Percentiles rank a stretch among this genome's conserved stretches.
Evolutionary conservation across 2,113 vertebrate species (phyloP).

Genomic region (Microcebus griseorufus): DNA sequence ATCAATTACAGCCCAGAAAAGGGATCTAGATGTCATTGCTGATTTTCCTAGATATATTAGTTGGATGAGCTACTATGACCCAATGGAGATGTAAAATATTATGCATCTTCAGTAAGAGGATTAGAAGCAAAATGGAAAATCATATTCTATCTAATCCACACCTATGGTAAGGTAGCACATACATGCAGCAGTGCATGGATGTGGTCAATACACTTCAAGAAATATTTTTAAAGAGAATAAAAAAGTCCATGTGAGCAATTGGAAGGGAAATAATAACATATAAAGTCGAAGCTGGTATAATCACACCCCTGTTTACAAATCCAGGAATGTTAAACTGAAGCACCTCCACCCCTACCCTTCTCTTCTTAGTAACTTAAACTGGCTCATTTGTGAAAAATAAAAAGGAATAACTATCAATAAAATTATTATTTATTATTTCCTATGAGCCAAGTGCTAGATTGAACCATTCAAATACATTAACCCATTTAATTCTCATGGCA

Average conservation of each 20-base stretch:
- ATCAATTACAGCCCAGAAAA: neutral
- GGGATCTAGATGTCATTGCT: neutral
- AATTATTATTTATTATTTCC: neutral
- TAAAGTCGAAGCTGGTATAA: neutral
- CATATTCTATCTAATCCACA: neutral
- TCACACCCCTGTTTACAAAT: neutral
- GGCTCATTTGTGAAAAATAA: constrained; percentile 1
- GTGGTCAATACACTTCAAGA: neutral
- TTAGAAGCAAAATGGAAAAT: constrained; percentile 2
- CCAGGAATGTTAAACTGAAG: neutral
- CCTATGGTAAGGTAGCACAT: neutral
- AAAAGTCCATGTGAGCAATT: neutral
- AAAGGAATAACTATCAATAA: neutral
- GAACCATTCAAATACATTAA: neutral
- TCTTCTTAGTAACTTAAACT: neutral
- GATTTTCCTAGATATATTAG: neutral
- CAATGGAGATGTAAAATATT: neutral
- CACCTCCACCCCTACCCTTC: neutral
- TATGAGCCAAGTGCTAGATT: neutral
- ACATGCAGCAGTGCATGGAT: neutral
- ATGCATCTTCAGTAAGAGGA: neutral
- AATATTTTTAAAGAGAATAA: neutral
- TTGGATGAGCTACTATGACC: neutral
- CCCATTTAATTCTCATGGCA: neutral
- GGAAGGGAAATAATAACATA: neutral